These are phyloP conservation scores for Ceratitis capitata DNA, from an alignment of 1,140 invertebrate genomes.

Conservation along the genomic window DNA sequence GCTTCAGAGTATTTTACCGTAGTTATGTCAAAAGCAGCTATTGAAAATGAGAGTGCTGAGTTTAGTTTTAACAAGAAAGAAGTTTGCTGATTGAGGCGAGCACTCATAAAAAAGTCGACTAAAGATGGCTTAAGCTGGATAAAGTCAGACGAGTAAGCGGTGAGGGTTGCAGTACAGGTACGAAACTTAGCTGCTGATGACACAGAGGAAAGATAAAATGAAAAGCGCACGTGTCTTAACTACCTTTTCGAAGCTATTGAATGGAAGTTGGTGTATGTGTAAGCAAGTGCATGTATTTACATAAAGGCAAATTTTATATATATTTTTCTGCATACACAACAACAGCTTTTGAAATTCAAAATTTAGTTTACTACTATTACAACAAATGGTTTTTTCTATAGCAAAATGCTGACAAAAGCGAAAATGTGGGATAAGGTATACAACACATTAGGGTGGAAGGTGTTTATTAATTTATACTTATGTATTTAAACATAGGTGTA, in stretches of 20 bases:
- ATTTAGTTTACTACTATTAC: background rate
- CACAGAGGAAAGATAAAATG: background rate
- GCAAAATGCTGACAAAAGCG: background rate
- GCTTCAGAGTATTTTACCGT: no score
- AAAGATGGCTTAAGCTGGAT: background rate
- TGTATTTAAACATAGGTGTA: no score
- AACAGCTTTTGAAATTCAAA: background rate
- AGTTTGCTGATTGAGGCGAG: no score
- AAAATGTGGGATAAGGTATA: background rate
- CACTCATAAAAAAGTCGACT: background rate
- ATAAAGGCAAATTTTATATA: background rate
- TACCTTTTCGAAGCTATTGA: background rate
- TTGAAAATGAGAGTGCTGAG: background rate
- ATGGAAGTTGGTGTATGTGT: background rate
- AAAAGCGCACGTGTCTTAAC: background rate
- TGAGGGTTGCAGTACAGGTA: background rate
- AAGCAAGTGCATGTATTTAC: background rate
- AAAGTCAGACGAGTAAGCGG: background rate
- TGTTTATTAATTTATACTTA: no score
- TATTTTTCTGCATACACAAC: background rate
- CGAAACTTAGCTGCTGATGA: background rate
- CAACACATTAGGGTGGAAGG: no score
- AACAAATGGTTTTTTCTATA: background rate
- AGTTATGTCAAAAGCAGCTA: background rate
- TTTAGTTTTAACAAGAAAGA: background rate